Base-by-base conservation (phyloP, 2,113 vertebrate genomes). In the Galbula dea region DNA sequence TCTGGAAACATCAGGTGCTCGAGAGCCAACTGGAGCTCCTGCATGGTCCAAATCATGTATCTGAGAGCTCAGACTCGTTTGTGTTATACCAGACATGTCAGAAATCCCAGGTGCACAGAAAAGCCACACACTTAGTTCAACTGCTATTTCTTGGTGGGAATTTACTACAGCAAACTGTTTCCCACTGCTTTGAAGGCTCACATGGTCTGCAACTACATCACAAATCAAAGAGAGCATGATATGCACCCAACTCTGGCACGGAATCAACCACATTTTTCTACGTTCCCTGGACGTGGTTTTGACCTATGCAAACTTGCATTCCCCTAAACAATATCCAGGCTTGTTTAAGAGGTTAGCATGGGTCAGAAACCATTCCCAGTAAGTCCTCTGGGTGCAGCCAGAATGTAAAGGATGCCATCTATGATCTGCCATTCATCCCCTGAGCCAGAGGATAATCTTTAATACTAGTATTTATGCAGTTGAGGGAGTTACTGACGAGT, bases 41-140 rank as follows among this genome's bases (percentile, higher is more conserved):
- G 18, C 11, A 24, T 8, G 65, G 29, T 29, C n/a, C 37, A 63
- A 46, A 39, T 10, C 14, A 32, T 5, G 0, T 4, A 51, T 26
- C 14, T 63, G 23, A 39, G 7, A 41, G 29, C 24, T 23, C 61
- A 59, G 61, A 27, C 13, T n/a, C 1, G 6, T 15, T 21, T 29
- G 10, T 12, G 1, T 43, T 39, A 16, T 24, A 65, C 6, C 17
- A 65, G 26, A 37, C 3, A 3, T 18, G 14, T 37, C 34, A 79
- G 48, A 76, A 90, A 61, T 26, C 51, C 29, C 32, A 67, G 34
- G 15, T 45, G 55, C 41, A 26, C n/a, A 55, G 59, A 73, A 95
- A 76, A 7, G 8, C 23, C 0, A 0, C 17, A 16, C 1, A 4
- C 16, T 43, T 73, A 27, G 15, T 36, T 58, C 65, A 16, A 9